Evolutionary conservation across 2,888 invertebrate genomes (phyloP), one percentile per base, ranked within the genome.

Genomic region (Macaria liturata): DNA sequence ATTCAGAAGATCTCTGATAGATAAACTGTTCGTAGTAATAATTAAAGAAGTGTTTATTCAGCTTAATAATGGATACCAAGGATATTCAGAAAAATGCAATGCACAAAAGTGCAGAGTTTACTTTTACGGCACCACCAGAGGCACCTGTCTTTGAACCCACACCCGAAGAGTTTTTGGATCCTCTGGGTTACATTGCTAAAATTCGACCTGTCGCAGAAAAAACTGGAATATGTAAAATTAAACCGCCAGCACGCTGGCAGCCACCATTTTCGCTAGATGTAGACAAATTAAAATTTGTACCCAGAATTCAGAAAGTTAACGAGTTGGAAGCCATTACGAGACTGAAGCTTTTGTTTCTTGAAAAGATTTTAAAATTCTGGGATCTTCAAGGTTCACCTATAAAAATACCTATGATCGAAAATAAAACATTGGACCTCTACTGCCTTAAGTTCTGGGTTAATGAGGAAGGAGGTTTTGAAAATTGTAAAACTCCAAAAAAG

Each of bases 201-300:
- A 96, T 96, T 67, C 92, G 94, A 54, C 94, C 95, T 30, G 92
- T 94, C 49, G 96, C 95, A 8, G 95, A 95, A 80, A 93, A 94
- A 82, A 94, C 93, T 61, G 96, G 96, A 62, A 95, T 96, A 64
- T 95, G 96, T 78, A 96, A 95, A 92, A 95, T 96, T 73, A 94
- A 94, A 72, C 96, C 96, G 54, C 96, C 96, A 54, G 83, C 93
- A 76, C 93, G 94, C 67, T 96, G 96, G 95, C 94, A 95, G 75
- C 96, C 96, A 68, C 95, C 96, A 51, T 96, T 96, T 93, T 95
- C 95, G 46, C 94, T 96, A 68, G 94, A 96, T 86, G 94, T 95
- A 55, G 95, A 95, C 74, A 92, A 91, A 83, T 83, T 92, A 74
- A 91, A 90, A 80, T 92, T 92, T 72, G 88, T 89, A 63, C 92